Percentiles rank a stretch among this genome's conserved stretches.
These are phyloP conservation scores for Calameuta filiformis DNA, from an alignment of 2,888 invertebrate species.

Conservation along the genomic window DNA sequence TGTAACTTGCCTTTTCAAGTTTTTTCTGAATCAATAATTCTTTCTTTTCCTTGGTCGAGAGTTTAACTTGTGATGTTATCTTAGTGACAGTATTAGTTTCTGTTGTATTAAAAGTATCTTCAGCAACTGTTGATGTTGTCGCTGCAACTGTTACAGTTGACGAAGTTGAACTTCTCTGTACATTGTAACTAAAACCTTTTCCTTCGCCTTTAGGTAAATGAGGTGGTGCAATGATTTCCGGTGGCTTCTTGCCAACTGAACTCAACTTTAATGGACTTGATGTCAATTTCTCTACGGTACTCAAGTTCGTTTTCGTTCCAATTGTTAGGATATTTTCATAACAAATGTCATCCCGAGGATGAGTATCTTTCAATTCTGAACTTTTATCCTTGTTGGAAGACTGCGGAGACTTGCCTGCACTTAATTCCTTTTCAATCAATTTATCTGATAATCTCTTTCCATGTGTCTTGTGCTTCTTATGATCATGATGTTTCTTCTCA, in stretches of 20 bases:
- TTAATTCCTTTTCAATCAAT: neutral
- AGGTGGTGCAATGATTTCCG: constrained; percentile 45
- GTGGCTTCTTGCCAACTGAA: constrained; percentile 23
- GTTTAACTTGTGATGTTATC: neutral
- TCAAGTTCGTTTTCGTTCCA: neutral
- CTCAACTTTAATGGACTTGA: neutral
- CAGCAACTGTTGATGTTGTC: neutral
- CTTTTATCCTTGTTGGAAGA: no score
- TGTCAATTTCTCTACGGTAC: neutral
- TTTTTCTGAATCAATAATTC: constrained; percentile 20
- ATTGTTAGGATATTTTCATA: neutral
- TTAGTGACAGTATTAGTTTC: neutral
- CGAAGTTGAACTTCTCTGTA: constrained; percentile 11
- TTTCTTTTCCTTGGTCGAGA: constrained; percentile 14
- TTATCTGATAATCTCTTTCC: no score
- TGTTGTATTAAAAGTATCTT: neutral
- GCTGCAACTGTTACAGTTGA: no score
- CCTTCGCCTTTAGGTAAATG: constrained; percentile 28
- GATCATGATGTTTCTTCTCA: neutral
- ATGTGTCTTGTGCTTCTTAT: neutral
- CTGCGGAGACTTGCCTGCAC: neutral
- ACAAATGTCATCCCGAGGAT: neutral
- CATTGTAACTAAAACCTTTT: constrained; percentile 23
- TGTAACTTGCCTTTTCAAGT: constrained; percentile 21
- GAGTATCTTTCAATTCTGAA: no score